These are phyloP conservation scores for Siniperca obscura DNA, from an alignment of 2,797 vertebrate genomes.

Conservation along the genomic window DNA sequence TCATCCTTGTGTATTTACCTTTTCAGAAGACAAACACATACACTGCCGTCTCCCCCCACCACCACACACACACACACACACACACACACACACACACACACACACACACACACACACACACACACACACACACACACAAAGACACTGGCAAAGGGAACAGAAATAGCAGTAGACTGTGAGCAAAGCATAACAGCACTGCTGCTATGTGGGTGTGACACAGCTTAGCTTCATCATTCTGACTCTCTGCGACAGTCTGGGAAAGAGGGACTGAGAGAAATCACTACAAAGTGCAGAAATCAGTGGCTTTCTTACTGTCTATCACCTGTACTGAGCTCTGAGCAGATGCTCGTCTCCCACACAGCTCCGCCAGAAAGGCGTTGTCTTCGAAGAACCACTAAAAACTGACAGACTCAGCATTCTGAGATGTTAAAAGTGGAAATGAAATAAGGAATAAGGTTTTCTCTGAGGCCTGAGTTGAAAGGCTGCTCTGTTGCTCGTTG, in stretches of 20 bases:
- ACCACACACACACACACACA: not conserved
- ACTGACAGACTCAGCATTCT: constrained; percentile 57
- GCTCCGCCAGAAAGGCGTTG: constrained; percentile 35
- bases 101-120: not conserved
- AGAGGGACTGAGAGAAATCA: constrained; percentile 52
- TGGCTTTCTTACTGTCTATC: constrained; percentile 62
- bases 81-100: not conserved
- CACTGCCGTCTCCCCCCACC: constrained; percentile 1
- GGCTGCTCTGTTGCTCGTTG: constrained; percentile 18
- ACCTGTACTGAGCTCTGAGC: constrained; percentile 49
- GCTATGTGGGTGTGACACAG: constrained; percentile 77
- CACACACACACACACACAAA: constrained; percentile 14
- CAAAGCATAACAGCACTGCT: constrained; percentile 73
- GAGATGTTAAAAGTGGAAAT: constrained; percentile 52
- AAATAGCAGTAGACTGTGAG: constrained; percentile 72
- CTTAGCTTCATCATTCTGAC: constrained; percentile 58
- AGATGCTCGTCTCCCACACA: constrained; percentile 40
- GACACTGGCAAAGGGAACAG: constrained; percentile 61
- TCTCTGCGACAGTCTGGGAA: constrained; percentile 56
- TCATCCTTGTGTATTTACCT: constrained; percentile 53
- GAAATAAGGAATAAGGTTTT: constrained; percentile 40
- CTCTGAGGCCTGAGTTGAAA: constrained; percentile 49
- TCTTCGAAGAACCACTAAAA: constrained; percentile 55
- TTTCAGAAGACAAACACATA: constrained; percentile 43
- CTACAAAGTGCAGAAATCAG: constrained; percentile 63